These are phyloP conservation scores for Rhagonycha fulva DNA, from an alignment of 2,888 invertebrate species.

Conservation along the genomic window DNA sequence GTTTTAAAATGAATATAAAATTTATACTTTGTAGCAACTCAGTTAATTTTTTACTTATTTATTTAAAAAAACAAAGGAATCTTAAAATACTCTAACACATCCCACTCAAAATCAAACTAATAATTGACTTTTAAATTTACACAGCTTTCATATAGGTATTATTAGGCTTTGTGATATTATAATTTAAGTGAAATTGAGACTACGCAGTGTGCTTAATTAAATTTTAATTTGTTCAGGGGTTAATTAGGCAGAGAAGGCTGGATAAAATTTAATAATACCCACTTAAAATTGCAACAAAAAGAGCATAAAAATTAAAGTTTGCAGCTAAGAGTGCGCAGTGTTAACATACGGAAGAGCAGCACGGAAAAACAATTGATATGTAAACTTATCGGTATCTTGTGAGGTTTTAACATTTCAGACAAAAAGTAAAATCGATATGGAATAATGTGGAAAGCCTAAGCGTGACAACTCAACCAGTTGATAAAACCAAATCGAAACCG, in stretches of 20 bases:
- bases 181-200: background rate
- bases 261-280: background rate
- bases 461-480: constrained; percentile 3
- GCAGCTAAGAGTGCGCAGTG: background rate
- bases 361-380: background rate
- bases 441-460: background rate
- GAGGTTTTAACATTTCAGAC: background rate
- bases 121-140: background rate
- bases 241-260: background rate
- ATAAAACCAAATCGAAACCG: constrained; percentile 10
- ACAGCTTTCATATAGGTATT: background rate
- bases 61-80: too few species aligned
- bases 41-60: too few species aligned
- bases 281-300: background rate
- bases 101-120: background rate
- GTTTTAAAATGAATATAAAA: too few species aligned
- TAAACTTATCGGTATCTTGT: background rate
- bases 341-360: background rate
- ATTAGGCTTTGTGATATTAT: background rate
- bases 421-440: background rate
- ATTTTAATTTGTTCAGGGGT: background rate
- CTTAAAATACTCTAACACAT: too few species aligned
- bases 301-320: background rate
- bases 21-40: too few species aligned
- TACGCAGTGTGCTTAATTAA: background rate